phyloP scores from a whole-genome alignment of 2,113 vertebrate genomes.

The Anolis sagrei region DNA sequence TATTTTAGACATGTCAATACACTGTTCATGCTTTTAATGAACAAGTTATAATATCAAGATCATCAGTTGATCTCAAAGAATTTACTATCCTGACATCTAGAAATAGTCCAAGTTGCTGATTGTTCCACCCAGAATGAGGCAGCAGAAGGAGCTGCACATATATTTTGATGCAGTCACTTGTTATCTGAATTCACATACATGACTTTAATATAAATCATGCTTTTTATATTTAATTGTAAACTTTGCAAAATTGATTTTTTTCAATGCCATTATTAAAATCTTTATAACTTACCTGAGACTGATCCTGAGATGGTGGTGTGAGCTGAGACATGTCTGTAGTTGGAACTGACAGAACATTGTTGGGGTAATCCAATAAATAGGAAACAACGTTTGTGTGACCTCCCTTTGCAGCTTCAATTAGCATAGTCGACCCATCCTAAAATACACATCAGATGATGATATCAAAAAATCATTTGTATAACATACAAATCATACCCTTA shows the following conservation, averaged over 20 bases:
- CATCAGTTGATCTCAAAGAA: background rate
- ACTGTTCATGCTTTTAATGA: background rate
- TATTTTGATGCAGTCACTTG: background rate
- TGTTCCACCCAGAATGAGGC: background rate
- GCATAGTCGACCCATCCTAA: slow-evolving; percentile 98
- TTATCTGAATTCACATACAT: background rate
- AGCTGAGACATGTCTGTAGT: slow-evolving; percentile 93
- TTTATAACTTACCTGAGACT: slow-evolving; percentile 88
- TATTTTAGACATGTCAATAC: background rate
- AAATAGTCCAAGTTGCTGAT: background rate
- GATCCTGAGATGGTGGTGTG: slow-evolving; percentile 94
- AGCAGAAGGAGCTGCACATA: background rate
- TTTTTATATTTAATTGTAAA: background rate
- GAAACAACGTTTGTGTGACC: slow-evolving; percentile 99
- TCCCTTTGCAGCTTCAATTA: slow-evolving; percentile 99
- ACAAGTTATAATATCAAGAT: background rate
- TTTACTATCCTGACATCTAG: background rate
- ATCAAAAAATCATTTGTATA: slow-evolving; percentile 29
- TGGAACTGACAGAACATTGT: slow-evolving; percentile 94
- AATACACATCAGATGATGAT: slow-evolving; percentile 51
- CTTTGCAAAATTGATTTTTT: background rate
- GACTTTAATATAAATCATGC: background rate
- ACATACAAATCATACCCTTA: accelerated
- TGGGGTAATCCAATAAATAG: slow-evolving; percentile 98
- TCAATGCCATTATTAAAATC: slow-evolving; percentile 20